Evolutionary conservation across 2,113 vertebrate genomes (phyloP).

Genomic region (Brachyhypopomus gauderio): DNA sequence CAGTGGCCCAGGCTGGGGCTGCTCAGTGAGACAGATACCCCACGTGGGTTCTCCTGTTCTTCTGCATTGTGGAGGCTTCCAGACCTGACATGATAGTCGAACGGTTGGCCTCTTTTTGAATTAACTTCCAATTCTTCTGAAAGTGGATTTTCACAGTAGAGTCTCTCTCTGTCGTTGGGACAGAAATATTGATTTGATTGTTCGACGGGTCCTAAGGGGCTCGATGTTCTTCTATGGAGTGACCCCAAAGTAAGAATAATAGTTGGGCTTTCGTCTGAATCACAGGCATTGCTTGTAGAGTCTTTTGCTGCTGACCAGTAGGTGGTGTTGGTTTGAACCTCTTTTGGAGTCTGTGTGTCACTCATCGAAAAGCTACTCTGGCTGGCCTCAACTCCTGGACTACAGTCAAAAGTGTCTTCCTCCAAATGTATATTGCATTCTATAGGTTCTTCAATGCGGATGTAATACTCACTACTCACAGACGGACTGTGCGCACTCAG

Average conservation of each 20-base stretch:
- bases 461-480: conserved; percentile 93
- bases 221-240: conserved; percentile 70
- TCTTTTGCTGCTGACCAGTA: conserved; percentile 72
- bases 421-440: conserved; percentile 81
- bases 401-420: conserved; percentile 75
- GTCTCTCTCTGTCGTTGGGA: conserved; percentile 53
- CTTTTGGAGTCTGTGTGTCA: conserved; percentile 46
- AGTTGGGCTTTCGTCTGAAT: conserved; percentile 77
- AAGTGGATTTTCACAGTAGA: conserved; percentile 62
- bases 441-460: conserved; percentile 89
- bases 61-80: conserved; percentile 54
- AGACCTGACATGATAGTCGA: conserved; percentile 59
- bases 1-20: conserved; percentile 73
- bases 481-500: conserved; percentile 94
- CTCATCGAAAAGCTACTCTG: conserved; percentile 63
- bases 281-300: conserved; percentile 59
- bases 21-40: conserved; percentile 71
- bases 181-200: conserved; percentile 59
- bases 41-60: conserved; percentile 72
- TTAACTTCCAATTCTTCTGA: conserved; percentile 44
- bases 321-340: conserved; percentile 55
- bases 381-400: conserved; percentile 69
- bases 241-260: conserved; percentile 82
- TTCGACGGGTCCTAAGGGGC: conserved; percentile 50
- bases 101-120: conserved; percentile 60